Conservation (phyloP, 1,140 invertebrate genomes). For the Zaprionus davidi region DNA sequence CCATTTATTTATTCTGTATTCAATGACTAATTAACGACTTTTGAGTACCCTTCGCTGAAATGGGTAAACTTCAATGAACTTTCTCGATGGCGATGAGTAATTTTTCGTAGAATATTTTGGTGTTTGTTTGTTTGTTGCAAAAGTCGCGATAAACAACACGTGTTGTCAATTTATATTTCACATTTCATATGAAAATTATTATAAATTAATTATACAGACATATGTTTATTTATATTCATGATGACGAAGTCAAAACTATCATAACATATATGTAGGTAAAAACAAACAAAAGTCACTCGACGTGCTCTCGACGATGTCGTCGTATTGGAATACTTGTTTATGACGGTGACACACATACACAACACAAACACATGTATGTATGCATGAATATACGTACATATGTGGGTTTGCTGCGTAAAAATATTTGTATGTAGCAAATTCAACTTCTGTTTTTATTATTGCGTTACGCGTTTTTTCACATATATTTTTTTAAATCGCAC, state of each 20-base stretch:
- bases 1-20: neutral
- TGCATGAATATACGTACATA: too few species aligned
- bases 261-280: constrained; percentile 37
- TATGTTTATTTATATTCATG: constrained; percentile 17
- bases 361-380: neutral
- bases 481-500: neutral
- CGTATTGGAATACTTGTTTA: constrained; percentile 5
- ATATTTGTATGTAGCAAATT: constrained; percentile 17
- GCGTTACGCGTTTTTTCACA: constrained; percentile 14
- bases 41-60: neutral
- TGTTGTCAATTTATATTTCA: constrained; percentile 33
- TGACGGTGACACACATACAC: neutral
- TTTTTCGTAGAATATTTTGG: constrained; percentile 19
- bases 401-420: neutral
- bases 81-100: constrained; percentile 57
- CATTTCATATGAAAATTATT: constrained; percentile 9
- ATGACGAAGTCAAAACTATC: constrained; percentile 33
- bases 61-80: constrained; percentile 36
- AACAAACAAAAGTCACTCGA: constrained; percentile 54
- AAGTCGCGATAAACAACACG: constrained; percentile 58
- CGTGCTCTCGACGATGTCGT: neutral
- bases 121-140: constrained; percentile 27
- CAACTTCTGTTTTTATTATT: constrained; percentile 13
- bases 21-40: constrained; percentile 11
- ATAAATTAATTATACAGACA: constrained; percentile 4